These are phyloP conservation scores for Brachionus koreanus DNA, from an alignment of 1,140 invertebrate species.

Conservation along the genomic window DNA sequence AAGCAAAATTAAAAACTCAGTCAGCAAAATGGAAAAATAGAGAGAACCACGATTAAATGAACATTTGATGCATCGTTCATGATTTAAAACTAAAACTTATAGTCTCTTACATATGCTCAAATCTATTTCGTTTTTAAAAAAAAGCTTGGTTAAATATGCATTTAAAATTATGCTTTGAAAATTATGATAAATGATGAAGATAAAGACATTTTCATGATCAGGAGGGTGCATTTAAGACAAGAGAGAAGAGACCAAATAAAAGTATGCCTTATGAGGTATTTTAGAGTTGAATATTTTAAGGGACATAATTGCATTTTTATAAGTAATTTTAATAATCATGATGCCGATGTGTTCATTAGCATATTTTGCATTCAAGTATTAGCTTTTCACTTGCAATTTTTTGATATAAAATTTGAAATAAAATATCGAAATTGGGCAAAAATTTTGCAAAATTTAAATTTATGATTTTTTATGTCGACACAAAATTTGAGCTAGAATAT, in stretches of 20 bases:
- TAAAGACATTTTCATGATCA: not conserved
- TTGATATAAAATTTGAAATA: not conserved
- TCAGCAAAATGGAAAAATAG: conserved; percentile 12
- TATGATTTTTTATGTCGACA: not conserved
- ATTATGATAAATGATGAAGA: not conserved
- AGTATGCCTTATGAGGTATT: not conserved
- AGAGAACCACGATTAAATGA: conserved; percentile 34
- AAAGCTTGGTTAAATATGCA: not conserved
- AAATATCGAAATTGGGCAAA: not conserved
- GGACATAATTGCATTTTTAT: not conserved
- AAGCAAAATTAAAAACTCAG: conserved; percentile 40
- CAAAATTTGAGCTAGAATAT: not conserved
- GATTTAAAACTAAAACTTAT: not conserved
- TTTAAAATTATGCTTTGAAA: not conserved
- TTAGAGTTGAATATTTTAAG: not conserved
- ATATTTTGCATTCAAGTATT: not conserved
- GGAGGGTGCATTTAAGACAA: not conserved
- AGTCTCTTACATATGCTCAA: not conserved
- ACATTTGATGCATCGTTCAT: conserved; percentile 41
- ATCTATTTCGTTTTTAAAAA: not conserved
- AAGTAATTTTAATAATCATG: not conserved
- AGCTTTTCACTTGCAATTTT: not conserved
- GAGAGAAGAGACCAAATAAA: not conserved
- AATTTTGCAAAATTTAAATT: not conserved
- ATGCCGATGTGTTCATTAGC: not conserved